These are phyloP conservation scores for Drosophila arawakana DNA, from an alignment of 1,140 invertebrate species.

Conservation along the genomic window DNA sequence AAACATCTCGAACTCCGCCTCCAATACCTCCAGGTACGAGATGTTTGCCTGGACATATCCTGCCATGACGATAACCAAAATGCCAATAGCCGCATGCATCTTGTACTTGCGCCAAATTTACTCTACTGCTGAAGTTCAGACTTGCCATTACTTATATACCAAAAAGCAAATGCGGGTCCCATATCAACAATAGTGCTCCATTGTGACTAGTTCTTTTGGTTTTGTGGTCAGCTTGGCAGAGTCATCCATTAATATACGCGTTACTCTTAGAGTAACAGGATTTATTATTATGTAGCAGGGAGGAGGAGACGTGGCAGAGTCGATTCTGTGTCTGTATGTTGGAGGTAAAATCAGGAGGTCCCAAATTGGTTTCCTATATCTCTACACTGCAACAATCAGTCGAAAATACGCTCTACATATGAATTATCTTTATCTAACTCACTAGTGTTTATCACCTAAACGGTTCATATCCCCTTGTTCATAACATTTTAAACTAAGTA, in stretches of 20 bases:
- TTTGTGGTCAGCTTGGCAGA: not conserved
- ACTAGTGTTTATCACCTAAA: too few species aligned
- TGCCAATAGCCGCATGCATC: slow-evolving; percentile 8
- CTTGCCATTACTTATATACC: not conserved
- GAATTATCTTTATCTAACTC: too few species aligned
- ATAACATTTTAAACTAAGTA: too few species aligned
- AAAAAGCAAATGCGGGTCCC: not conserved
- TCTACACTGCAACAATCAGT: too few species aligned
- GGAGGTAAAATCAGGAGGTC: too few species aligned
- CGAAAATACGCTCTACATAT: too few species aligned
- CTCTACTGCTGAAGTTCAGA: not conserved
- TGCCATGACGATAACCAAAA: not conserved
- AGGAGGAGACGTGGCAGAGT: too few species aligned
- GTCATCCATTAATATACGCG: not conserved
- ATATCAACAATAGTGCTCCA: not conserved
- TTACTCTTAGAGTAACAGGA: too few species aligned
- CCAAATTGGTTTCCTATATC: too few species aligned
- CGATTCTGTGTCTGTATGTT: too few species aligned
- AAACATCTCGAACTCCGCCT: slow-evolving; percentile 15
- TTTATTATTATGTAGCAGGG: too few species aligned
- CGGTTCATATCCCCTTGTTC: too few species aligned
- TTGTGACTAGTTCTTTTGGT: not conserved
- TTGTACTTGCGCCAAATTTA: not conserved
- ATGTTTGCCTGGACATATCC: slow-evolving; percentile 5
- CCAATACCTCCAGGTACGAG: slow-evolving; percentile 15